Conservation (phyloP, 1,140 invertebrate genomes). For the Euura saliciscinereae region DNA sequence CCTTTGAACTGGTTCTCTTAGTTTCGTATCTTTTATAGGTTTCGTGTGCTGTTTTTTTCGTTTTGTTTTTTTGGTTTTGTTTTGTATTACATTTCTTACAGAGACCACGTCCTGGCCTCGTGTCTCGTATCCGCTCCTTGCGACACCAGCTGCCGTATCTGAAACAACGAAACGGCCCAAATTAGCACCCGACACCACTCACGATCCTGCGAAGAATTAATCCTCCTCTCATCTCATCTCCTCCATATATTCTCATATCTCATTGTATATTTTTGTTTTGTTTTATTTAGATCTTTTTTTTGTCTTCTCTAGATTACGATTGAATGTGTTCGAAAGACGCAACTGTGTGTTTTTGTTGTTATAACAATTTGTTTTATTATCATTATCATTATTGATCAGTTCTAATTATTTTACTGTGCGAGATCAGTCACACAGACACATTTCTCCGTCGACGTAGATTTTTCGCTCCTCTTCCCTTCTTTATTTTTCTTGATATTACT, state of each 20-base stretch:
- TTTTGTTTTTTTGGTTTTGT: not conserved
- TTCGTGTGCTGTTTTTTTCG: not conserved
- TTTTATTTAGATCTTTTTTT: not conserved
- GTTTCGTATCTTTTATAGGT: not conserved
- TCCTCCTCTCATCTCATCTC: not conserved
- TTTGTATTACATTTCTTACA: not conserved
- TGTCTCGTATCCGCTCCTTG: not conserved
- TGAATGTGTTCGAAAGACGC: not conserved
- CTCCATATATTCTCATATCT: not conserved
- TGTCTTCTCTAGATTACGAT: not conserved
- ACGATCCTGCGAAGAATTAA: conserved; percentile 3
- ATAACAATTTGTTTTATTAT: not conserved
- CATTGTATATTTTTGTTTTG: not conserved
- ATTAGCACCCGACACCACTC: conserved; percentile 6
- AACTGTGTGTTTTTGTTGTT: not conserved
- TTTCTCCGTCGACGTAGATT: not conserved
- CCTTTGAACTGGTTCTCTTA: not conserved
- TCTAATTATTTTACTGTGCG: not conserved
- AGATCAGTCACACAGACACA: not conserved
- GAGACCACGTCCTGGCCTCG: not conserved
- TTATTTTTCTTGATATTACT: too few relatives aligned
- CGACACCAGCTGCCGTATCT: conserved; percentile 2
- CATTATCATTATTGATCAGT: not conserved
- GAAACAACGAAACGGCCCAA: conserved; percentile 6
- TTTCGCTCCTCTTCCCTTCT: too few relatives aligned